Conservation (phyloP, 2,113 vertebrate genomes). For the Pan paniscus region DNA sequence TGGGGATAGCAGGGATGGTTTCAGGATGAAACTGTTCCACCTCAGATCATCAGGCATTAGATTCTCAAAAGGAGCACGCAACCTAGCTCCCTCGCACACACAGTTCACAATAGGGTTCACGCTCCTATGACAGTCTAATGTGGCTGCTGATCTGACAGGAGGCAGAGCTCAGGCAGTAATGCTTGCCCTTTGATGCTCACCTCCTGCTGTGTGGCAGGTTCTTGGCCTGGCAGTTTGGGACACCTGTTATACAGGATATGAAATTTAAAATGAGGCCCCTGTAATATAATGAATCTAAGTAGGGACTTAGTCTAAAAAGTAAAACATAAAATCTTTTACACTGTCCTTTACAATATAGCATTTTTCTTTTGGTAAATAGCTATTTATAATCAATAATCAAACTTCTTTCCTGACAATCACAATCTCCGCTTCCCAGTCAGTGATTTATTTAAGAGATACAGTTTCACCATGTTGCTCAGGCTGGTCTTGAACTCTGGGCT, state of each 20-base stretch:
- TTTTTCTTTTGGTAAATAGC: constrained; percentile 6
- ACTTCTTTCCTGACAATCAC: not conserved
- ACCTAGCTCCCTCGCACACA: no score
- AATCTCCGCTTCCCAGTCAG: not conserved
- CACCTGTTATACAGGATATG: not conserved
- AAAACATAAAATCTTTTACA: not conserved
- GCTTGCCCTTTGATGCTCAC: no score
- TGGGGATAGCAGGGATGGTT: no score
- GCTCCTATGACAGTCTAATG: no score
- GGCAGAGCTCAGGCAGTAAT: no score
- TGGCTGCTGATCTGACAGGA: no score
- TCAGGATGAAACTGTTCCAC: no score
- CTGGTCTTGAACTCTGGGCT: not conserved
- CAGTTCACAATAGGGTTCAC: no score
- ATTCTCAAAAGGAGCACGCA: no score
- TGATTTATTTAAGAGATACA: not conserved
- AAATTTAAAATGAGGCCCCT: not conserved
- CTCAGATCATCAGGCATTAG: no score
- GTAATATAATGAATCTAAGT: not conserved
- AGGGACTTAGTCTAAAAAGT: not conserved
- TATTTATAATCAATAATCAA: not conserved
- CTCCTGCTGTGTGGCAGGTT: no score
- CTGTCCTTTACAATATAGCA: not conserved
- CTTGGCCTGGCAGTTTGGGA: no score
- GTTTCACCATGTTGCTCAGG: not conserved